Evolutionary conservation across 2,888 invertebrate genomes (phyloP).

Genomic region (Folsomia candida): DNA sequence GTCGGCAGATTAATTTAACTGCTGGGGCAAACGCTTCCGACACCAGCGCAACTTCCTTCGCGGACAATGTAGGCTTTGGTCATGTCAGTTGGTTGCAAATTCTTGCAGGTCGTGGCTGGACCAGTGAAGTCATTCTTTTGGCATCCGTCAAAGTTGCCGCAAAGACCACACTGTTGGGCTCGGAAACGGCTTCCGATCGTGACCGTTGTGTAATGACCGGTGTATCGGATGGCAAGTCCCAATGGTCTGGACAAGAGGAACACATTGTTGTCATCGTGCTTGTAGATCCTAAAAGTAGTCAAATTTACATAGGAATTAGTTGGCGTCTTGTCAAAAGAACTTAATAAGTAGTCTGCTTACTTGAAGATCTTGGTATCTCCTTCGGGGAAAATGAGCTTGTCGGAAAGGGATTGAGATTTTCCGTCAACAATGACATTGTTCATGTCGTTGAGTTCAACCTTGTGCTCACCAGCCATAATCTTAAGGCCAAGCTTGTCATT

Average conservation of each 20-base stretch:
- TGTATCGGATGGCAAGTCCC: conserved; percentile 47
- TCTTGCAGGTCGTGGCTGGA: no score
- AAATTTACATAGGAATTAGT: not conserved
- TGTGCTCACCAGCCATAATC: conserved; percentile 48
- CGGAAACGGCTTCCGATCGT: conserved; percentile 47
- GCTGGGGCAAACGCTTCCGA: conserved; percentile 25
- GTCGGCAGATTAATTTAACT: conserved; percentile 5
- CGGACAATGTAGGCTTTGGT: conserved; percentile 48
- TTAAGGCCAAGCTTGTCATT: conserved; percentile 49
- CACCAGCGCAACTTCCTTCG: no score
- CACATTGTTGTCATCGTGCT: conserved; percentile 47
- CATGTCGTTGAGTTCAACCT: conserved; percentile 45
- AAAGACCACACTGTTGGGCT: no score
- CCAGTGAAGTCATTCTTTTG: no score
- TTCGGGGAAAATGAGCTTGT: conserved; percentile 41
- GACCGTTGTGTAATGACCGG: conserved; percentile 48
- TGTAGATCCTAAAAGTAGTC: conserved; percentile 34
- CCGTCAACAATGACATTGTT: conserved; percentile 46
- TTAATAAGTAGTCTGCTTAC: conserved; percentile 24
- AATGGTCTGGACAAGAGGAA: conserved; percentile 42
- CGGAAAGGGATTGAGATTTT: conserved; percentile 38
- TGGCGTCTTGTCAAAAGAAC: no score
- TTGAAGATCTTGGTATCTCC: conserved; percentile 49
- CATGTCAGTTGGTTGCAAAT: conserved; percentile 44
- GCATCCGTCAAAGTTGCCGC: no score